Conservation (phyloP, 1,140 invertebrate species). For the Zaprionus nigranus region DNA sequence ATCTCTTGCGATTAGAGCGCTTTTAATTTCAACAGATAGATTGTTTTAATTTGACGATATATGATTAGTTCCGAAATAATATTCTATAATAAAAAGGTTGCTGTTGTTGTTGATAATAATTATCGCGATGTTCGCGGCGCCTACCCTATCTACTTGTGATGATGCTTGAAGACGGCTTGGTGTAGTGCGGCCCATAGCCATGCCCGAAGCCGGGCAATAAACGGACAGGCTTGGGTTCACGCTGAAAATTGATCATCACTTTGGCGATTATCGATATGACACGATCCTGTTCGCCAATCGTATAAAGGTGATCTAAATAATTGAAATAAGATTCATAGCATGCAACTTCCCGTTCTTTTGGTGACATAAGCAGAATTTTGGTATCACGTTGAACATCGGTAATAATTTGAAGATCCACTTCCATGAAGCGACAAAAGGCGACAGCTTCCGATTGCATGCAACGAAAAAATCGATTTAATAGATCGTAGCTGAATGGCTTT, state of each 20-base stretch:
- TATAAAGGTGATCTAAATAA: constrained; percentile 46
- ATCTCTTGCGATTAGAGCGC: background rate
- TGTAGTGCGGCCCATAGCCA: constrained; percentile 22
- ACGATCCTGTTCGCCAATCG: constrained; percentile 27
- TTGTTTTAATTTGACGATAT: background rate
- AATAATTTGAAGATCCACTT: constrained; percentile 35
- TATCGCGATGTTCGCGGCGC: background rate
- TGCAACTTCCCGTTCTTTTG: constrained; percentile 26
- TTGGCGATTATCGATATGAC: constrained; percentile 41
- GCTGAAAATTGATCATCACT: constrained; percentile 34
- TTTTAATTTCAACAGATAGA: background rate
- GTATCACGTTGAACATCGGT: constrained; percentile 26
- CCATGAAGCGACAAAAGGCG: constrained; percentile 31
- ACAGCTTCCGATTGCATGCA: constrained; percentile 40
- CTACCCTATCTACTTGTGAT: background rate
- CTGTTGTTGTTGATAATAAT: background rate
- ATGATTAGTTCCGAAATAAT: background rate
- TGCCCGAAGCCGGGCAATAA: constrained; percentile 16
- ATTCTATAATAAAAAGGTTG: background rate
- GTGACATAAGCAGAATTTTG: constrained; percentile 17
- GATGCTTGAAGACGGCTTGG: background rate
- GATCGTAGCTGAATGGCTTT: constrained; percentile 21
- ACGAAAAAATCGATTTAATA: constrained; percentile 33
- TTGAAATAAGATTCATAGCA: constrained; percentile 55
- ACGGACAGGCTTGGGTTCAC: constrained; percentile 17